Evolutionary conservation across 2,113 vertebrate species (phyloP), one percentile per base, ranked within the genome.

Genomic region (Calidris pugnax): DNA sequence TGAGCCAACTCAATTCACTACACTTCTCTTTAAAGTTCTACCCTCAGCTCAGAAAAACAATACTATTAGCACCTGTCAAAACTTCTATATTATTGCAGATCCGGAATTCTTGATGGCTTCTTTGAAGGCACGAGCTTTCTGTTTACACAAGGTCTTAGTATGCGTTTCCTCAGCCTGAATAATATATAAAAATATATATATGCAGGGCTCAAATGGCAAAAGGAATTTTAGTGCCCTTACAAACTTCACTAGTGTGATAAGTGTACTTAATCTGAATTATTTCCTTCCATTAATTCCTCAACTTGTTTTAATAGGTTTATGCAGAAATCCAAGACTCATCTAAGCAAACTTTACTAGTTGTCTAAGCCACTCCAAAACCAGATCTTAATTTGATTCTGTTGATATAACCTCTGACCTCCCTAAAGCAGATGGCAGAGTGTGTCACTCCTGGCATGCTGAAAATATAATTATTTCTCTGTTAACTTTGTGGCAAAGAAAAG

Each of bases 351-450:
- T 96, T 91, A 91, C 76, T 92, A 83, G 77, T 37, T 93, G 75
- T 93, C 94, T 71, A 76, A 96, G 78, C 72, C 75, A 60, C 80
- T 94, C 67, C 32, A 82, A 91, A 97, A 90, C 73, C 23, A 4
- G 67, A 89, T 90, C 78, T 93, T 92, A 87, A 92, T 96, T 93
- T 80, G 83, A 48, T 95, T 86, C 82, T 93, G 77, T 94, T 96
- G 92, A 63, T 80, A 45, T 45, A 92, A 76, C 66, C 51, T 59
- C 66, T 94, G 90, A 93, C 93, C 97, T 91, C 60, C 39, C 74
- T 92, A 57, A 85, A 93, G 74, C 59, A 89, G 66, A 59, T 72
- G 83, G 85, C 51, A 28, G 64, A 64, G 56, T 22, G 47, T 57
- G 43, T 94, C 93, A 91, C 45, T 93, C 93, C 68, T 93, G 87